phyloP scores from a whole-genome alignment of 30 jellyfish, hydroid and myxozoan genomes.

The Cassiopea xamachana region DNA sequence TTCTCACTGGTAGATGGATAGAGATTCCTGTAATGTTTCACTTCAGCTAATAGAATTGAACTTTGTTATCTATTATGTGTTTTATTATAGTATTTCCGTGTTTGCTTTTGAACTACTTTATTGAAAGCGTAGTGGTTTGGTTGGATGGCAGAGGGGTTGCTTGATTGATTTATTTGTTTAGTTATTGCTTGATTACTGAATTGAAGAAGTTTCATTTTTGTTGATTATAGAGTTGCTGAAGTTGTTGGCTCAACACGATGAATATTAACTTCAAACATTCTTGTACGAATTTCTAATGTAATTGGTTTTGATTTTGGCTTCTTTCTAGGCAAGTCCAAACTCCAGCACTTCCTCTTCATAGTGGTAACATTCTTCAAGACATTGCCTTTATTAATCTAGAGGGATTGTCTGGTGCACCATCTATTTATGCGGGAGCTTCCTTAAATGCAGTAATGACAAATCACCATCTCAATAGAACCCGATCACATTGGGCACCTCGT shows the following conservation, averaged over 20 bases:
- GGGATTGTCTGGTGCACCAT: conserved; percentile 61
- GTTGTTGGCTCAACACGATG: too few species aligned
- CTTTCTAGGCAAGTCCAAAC: conserved; percentile 47
- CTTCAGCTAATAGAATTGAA: too few species aligned
- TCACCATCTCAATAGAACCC: conserved; percentile 20
- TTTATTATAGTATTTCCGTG: too few species aligned
- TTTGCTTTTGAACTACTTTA: too few species aligned
- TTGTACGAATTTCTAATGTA: too few species aligned
- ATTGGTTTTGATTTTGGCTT: neutral
- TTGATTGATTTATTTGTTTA: neutral
- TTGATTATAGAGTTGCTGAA: too few species aligned
- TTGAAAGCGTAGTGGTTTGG: neutral
- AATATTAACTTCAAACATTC: too few species aligned
- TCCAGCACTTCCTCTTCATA: conserved; percentile 45
- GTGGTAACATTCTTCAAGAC: conserved; percentile 58
- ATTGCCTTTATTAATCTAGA: conserved; percentile 72
- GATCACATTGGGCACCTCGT: neutral
- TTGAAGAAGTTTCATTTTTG: too few species aligned
- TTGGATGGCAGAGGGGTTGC: neutral
- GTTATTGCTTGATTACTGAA: neutral
- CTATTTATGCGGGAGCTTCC: conserved; percentile 76
- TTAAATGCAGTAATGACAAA: conserved; percentile 46
- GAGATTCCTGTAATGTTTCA: too few species aligned
- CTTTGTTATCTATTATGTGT: too few species aligned
- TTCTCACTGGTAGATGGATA: too few species aligned